Percentiles rank a stretch among this genome's conserved stretches.
Evolutionary conservation across 2,888 invertebrate species (phyloP).

Genomic region (Dolichopus griseipennis): DNA sequence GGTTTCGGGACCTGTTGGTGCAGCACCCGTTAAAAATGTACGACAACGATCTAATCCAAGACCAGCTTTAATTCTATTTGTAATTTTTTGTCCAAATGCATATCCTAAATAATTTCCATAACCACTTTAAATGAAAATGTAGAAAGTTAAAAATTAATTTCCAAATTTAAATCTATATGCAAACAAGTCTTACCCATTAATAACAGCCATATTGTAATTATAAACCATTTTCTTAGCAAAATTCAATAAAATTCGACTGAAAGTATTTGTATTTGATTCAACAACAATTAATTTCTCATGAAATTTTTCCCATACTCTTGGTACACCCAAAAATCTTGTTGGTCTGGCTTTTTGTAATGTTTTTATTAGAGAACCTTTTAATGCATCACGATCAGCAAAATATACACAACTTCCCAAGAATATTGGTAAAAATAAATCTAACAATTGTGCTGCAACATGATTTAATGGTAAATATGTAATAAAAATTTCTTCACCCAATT

Average conservation of each 20-base stretch:
- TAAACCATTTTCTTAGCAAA: slow-evolving; percentile 59
- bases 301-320: slow-evolving; percentile 89
- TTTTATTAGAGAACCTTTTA: slow-evolving; percentile 69
- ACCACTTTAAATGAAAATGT: not conserved
- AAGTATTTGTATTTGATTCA: slow-evolving; percentile 55
- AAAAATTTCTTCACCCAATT: slow-evolving; percentile 49
- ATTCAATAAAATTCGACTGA: slow-evolving; percentile 58
- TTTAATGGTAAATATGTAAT: slow-evolving; percentile 80
- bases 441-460: slow-evolving; percentile 77
- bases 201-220: slow-evolving; percentile 49
- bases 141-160: not conserved
- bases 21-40: slow-evolving; percentile 66
- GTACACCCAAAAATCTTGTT: slow-evolving; percentile 76
- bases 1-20: slow-evolving; percentile 71
- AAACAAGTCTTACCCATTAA: slow-evolving; percentile 45
- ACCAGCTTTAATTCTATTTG: slow-evolving; percentile 62
- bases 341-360: slow-evolving; percentile 68
- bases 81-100: slow-evolving; percentile 45
- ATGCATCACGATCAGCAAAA: slow-evolving; percentile 80
- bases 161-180: not conserved
- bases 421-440: slow-evolving; percentile 56
- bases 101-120: not conserved
- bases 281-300: slow-evolving; percentile 70
- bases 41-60: slow-evolving; percentile 67
- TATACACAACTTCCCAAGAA: slow-evolving; percentile 47